phyloP scores from a whole-genome alignment of 1,140 invertebrate genomes.

The Physella acuta region DNA sequence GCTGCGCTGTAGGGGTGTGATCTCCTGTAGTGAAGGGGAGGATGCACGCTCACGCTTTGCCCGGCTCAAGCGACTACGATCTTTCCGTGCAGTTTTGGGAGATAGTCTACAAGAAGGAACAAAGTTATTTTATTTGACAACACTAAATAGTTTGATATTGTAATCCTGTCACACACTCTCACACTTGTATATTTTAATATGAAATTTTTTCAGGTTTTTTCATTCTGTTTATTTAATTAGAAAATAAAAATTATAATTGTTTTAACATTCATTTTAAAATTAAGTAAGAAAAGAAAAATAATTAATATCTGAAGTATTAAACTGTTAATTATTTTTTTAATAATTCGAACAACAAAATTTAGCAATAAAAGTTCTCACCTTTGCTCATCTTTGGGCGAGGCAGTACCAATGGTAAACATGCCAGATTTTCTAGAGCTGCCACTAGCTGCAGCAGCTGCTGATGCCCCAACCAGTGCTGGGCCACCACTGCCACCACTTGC shows the following conservation, averaged over 20 bases:
- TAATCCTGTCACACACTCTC: not conserved
- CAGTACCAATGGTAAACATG: constrained; percentile 44
- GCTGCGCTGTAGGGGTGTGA: constrained; percentile 72
- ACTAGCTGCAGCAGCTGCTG: constrained; percentile 15
- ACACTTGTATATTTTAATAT: no score
- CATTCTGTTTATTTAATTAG: no score
- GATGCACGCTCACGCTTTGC: constrained; percentile 67
- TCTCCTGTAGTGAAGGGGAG: constrained; percentile 63
- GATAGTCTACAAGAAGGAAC: constrained; percentile 66
- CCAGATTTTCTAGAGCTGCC: constrained; percentile 1
- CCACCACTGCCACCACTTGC: constrained; percentile 16
- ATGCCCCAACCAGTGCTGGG: constrained; percentile 10
- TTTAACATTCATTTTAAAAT: no score
- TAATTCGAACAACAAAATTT: not conserved
- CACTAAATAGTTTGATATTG: no score
- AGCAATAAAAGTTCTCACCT: not conserved
- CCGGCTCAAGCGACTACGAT: constrained; percentile 59
- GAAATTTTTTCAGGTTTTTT: no score
- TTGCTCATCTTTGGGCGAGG: constrained; percentile 42
- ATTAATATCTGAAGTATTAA: not conserved
- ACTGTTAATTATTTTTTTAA: no score
- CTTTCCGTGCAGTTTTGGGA: constrained; percentile 68
- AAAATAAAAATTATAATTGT: no score
- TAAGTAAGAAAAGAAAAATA: not conserved
- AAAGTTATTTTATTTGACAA: no score